Conservation (phyloP, 2,797 vertebrate species). For the Sebastes aleutianus region DNA sequence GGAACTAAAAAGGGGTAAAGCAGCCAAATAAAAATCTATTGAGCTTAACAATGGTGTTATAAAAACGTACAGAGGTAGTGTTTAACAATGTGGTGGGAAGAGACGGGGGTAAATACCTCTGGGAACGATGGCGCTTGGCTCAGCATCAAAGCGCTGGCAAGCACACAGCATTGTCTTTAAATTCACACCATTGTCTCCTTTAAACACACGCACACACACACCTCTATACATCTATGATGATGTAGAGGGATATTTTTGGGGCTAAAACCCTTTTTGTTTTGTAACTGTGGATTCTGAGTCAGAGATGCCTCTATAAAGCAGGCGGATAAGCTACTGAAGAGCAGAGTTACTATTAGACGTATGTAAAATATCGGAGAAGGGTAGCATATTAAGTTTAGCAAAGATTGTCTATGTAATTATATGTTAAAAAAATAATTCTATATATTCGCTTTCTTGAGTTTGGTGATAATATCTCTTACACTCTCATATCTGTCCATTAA, state of each 20-base stretch:
- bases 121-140: slow-evolving; percentile 78
- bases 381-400: not conserved
- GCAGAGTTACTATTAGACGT: not conserved
- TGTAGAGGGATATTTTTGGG: slow-evolving; percentile 71
- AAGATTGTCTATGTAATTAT: not conserved
- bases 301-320: slow-evolving; percentile 6
- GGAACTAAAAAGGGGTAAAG: slow-evolving; percentile 75
- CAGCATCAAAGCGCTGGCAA: slow-evolving; percentile 80
- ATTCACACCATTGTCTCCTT: slow-evolving; percentile 78
- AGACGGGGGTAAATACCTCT: slow-evolving; percentile 77
- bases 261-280: slow-evolving; percentile 62
- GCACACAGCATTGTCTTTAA: slow-evolving; percentile 80
- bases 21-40: slow-evolving; percentile 79
- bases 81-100: slow-evolving; percentile 85
- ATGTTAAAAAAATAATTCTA: not conserved
- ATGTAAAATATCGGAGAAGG: not conserved
- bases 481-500: not conserved
- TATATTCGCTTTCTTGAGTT: not conserved
- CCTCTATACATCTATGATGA: slow-evolving; percentile 71
- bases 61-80: slow-evolving; percentile 81
- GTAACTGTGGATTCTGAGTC: slow-evolving; percentile 36
- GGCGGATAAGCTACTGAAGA: slow-evolving; percentile 2
- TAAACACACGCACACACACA: slow-evolving; percentile 48
- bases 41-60: slow-evolving; percentile 82
- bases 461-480: not conserved